phyloP scores from a whole-genome alignment of 2,888 invertebrate species.

The Pyrgus malvae region DNA sequence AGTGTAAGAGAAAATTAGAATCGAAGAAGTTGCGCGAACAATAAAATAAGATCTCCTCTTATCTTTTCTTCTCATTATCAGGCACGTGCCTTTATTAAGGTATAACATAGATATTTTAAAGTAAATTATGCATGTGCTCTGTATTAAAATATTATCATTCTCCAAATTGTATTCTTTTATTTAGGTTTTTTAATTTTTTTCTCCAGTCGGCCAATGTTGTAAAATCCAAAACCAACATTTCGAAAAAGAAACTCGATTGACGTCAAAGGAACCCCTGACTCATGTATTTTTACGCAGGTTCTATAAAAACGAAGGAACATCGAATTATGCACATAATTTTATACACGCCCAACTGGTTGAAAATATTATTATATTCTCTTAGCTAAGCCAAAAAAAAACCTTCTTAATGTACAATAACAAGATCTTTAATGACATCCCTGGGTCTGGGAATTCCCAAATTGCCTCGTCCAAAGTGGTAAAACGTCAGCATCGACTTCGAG shows the following conservation, averaged over 20 bases:
- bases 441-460: slow-evolving; percentile 10
- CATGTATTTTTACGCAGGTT: neutral
- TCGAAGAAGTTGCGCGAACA: neutral
- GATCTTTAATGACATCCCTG: neutral
- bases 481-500: slow-evolving; percentile 4
- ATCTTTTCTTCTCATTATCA: slow-evolving; percentile 8
- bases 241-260: neutral
- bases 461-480: neutral
- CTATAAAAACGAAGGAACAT: neutral
- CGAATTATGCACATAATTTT: neutral
- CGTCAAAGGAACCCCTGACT: neutral
- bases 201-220: neutral
- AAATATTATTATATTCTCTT: neutral
- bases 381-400: neutral
- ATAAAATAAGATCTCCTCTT: slow-evolving; percentile 3
- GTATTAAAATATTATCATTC: neutral
- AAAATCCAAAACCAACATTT: neutral
- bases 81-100: slow-evolving; percentile 9
- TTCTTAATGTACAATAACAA: neutral
- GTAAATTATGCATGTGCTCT: neutral
- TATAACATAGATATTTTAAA: neutral
- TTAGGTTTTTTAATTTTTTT: neutral
- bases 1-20: neutral
- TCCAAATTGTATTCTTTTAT: neutral
- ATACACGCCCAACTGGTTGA: no score